A percentile compares a stretch with the other conserved stretches of the same genome.
These are phyloP conservation scores for Silurus lanzhouensis DNA, from an alignment of 2,797 vertebrate genomes.

Conservation along the genomic window DNA sequence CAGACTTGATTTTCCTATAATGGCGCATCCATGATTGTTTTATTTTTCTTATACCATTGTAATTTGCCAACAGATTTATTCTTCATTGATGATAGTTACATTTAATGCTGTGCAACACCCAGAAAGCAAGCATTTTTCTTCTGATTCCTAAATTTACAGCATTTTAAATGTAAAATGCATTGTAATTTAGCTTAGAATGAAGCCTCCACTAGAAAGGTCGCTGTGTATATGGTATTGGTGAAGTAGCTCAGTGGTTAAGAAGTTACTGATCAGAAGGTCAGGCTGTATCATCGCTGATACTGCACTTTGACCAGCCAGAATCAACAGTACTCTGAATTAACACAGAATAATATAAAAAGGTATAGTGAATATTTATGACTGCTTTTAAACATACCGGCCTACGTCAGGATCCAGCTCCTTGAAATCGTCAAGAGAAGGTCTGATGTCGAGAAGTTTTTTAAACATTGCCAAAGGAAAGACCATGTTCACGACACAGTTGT, in stretches of 20 bases:
- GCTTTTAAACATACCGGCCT: conserved; percentile 71
- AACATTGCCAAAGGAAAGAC: conserved; percentile 90
- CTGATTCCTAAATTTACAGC: not conserved
- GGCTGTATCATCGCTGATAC: no score
- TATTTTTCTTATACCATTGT: not conserved
- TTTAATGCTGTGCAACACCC: not conserved
- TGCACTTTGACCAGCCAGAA: not conserved
- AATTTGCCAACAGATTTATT: not conserved
- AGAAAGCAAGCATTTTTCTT: not conserved
- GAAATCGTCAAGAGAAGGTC: conserved; percentile 87
- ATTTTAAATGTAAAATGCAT: no score
- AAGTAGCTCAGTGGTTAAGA: no score
- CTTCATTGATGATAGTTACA: not conserved
- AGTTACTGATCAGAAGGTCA: no score
- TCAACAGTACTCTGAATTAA: not conserved
- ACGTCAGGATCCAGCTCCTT: conserved; percentile 84
- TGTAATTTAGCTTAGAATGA: not conserved
- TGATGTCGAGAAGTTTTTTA: conserved; percentile 88
- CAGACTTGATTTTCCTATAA: not conserved
- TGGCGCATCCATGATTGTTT: not conserved
- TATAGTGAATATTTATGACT: not conserved
- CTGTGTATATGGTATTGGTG: not conserved
- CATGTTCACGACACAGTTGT: conserved; percentile 87
- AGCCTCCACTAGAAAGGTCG: not conserved
- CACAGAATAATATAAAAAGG: not conserved